A percentile compares a stretch with the other conserved stretches of the same genome.
These are phyloP conservation scores for Kuschelorhynchus macadamiae DNA, from an alignment of 2,888 invertebrate genomes.

Conservation along the genomic window DNA sequence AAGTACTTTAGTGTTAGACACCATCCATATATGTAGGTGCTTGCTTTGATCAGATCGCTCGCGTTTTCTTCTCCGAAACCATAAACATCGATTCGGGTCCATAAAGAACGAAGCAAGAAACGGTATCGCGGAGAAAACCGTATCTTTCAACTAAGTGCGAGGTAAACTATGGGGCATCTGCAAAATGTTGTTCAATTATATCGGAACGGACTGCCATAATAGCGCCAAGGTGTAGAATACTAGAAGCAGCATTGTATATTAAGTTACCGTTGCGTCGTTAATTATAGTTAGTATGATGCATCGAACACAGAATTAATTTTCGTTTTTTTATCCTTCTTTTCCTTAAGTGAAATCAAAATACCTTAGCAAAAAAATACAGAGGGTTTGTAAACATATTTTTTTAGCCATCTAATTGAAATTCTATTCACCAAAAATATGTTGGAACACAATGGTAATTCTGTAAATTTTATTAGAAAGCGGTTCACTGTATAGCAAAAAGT, in stretches of 20 bases:
- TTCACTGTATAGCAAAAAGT: too few species aligned
- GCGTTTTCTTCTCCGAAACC: constrained; percentile 33
- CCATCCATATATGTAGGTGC: too few species aligned
- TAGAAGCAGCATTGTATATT: constrained; percentile 29
- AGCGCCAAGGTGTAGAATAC: constrained; percentile 31
- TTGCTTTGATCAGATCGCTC: constrained; percentile 7
- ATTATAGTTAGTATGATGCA: too few species aligned
- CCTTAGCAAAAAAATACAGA: too few species aligned
- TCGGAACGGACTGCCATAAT: constrained; percentile 32
- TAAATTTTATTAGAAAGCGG: too few species aligned
- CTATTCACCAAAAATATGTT: too few species aligned
- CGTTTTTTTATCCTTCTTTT: too few species aligned
- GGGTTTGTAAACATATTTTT: too few species aligned
- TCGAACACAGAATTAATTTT: too few species aligned
- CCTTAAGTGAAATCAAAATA: too few species aligned
- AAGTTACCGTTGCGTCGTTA: constrained; percentile 32
- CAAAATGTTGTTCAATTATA: constrained; percentile 46
- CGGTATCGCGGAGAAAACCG: constrained; percentile 46
- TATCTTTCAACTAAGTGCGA: constrained; percentile 44
- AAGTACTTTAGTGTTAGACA: background rate
- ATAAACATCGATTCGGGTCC: constrained; percentile 31
- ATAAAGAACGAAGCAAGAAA: constrained; percentile 37
- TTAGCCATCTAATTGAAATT: too few species aligned
- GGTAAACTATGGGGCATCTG: constrained; percentile 43
- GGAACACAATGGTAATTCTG: too few species aligned